phyloP scores from a whole-genome alignment of 2,113 vertebrate species.

The Paradisaea rubra region DNA sequence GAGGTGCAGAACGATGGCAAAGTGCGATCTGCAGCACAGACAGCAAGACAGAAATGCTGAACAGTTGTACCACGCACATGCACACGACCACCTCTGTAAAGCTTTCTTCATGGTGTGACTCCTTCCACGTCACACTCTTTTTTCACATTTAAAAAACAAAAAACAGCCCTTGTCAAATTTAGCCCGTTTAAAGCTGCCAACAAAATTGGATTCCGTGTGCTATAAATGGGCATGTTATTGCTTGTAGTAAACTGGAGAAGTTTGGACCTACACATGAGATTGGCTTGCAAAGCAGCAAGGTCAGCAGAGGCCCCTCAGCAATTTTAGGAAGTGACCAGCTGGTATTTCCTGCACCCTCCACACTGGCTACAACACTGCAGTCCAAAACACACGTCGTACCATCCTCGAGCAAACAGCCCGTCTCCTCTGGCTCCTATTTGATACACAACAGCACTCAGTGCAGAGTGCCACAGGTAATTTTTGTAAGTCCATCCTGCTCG shows the following conservation, averaged over 20 bases:
- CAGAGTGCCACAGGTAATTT: not conserved
- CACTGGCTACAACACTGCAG: not conserved
- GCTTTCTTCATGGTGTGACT: not conserved
- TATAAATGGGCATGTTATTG: constrained; percentile 15
- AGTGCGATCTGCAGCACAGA: not conserved
- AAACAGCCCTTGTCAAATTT: not conserved
- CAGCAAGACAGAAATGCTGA: not conserved
- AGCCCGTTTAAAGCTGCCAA: not conserved
- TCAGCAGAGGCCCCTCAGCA: not conserved
- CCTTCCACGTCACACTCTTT: not conserved
- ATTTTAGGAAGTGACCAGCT: not conserved
- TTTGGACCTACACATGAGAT: not conserved
- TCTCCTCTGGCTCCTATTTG: not conserved
- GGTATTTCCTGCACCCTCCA: not conserved
- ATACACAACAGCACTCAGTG: not conserved
- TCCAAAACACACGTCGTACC: accelerated
- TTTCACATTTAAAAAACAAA: not conserved
- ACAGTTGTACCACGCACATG: accelerated
- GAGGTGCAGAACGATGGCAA: not conserved
- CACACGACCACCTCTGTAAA: not conserved
- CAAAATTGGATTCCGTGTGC: not conserved
- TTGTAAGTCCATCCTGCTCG: not conserved
- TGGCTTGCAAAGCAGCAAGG: not conserved
- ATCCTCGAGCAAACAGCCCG: not conserved
- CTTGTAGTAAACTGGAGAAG: not conserved